These are phyloP conservation scores for Sinelater perroti DNA, from an alignment of 2,888 invertebrate species.

Conservation along the genomic window DNA sequence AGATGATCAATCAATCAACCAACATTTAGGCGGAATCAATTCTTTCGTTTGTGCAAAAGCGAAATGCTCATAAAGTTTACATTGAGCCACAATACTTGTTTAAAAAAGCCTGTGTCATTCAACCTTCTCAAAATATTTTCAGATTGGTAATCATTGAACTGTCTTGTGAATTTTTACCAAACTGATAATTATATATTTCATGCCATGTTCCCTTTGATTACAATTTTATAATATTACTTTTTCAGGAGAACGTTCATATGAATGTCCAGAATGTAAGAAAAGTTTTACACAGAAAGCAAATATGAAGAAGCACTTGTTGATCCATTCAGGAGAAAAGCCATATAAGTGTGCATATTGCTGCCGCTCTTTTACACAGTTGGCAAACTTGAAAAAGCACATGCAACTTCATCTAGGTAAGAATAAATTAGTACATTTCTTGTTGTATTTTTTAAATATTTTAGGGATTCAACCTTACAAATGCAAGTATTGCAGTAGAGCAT, in stretches of 20 bases:
- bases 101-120: too few relatives aligned
- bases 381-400: constrained; percentile 10
- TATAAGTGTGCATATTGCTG: constrained; percentile 6
- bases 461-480: constrained; percentile 24
- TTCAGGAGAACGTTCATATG: constrained; percentile 17
- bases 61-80: too few relatives aligned
- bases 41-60: too few relatives aligned
- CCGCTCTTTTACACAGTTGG: neutral
- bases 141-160: too few relatives aligned
- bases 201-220: too few relatives aligned
- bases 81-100: too few relatives aligned
- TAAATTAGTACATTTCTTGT: neutral
- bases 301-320: constrained; percentile 10
- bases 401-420: constrained; percentile 36
- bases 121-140: too few relatives aligned
- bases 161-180: too few relatives aligned
- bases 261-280: constrained; percentile 5
- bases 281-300: constrained; percentile 11
- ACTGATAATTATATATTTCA: too few relatives aligned
- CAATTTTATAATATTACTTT: too few relatives aligned
- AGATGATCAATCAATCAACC: too few relatives aligned
- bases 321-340: constrained; percentile 33
- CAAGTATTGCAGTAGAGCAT: constrained; percentile 4
- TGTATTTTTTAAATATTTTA: constrained; percentile 22
- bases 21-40: too few relatives aligned